Evolutionary conservation across 1,140 invertebrate genomes (phyloP), one percentile per base, ranked within the genome.

Genomic region (Nasonia giraulti): DNA sequence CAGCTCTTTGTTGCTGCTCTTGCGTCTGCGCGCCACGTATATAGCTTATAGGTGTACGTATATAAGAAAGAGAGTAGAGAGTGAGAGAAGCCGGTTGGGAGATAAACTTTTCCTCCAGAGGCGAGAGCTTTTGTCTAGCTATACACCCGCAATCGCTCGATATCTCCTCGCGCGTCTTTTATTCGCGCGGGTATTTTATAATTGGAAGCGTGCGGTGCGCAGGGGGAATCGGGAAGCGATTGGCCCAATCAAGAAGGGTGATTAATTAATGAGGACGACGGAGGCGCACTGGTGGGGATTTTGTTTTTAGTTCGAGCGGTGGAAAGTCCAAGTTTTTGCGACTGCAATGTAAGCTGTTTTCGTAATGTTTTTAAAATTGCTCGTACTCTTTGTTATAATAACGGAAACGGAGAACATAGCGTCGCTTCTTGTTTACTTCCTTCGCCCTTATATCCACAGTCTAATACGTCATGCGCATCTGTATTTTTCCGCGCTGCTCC

Each of bases 111-210:
- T 86, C 76, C 20, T 82, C 23, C 40, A 69, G 23, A 69, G 50
- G 50, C 62, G 68, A 37, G 87, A 85, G 88, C 90, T 90, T 90
- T 90, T 90, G 90, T 90, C 87, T 89, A 88, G 55, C 75, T 82
- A 75, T 87, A 85, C 27, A 27, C 86, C 85, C 80, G 33, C 33
- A 87, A 87, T 37, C 33, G 50, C 20, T 62, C 55, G 55, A 75
- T 78, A 47, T 69, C 77, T 80, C 75, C 5, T 37, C 14, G 80
- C 14, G 80, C 33, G 75, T 1, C 71, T 50, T 83, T 78, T 78
- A 69, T 83, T 83, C 66, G 62, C 50, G 27, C 23, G 50, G 20
- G 40, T 76, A 76, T 73, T 84, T 84, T 84, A 66, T 80, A 84
- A 84, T 84, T 84, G 69, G 69, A 71, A 33, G 10, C 33, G 33